Conservation (phyloP, 92 coral and sea anemone species). For the Galaxea fascicularis region DNA sequence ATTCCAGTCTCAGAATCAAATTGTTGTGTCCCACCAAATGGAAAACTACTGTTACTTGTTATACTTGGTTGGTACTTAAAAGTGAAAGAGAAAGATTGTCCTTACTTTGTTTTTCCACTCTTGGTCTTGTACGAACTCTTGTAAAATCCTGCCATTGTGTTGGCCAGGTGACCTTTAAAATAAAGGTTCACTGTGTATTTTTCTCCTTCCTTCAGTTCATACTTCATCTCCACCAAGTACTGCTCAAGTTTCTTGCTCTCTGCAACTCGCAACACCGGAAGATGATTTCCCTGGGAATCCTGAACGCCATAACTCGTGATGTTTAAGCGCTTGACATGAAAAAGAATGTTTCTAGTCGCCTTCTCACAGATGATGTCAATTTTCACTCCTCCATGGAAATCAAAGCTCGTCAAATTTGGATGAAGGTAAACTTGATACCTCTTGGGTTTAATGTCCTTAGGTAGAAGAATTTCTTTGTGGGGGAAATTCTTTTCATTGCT, state of each 20-base stretch:
- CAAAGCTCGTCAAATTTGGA: constrained; percentile 72
- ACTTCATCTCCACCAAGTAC: constrained; percentile 75
- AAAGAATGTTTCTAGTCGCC: constrained; percentile 73
- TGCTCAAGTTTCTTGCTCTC: constrained; percentile 83
- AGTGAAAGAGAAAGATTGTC: not conserved
- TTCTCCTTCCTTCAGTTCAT: constrained; percentile 62
- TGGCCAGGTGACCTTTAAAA: constrained; percentile 76
- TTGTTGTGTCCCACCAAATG: too few species aligned
- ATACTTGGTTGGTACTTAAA: not conserved
- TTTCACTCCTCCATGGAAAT: constrained; percentile 77
- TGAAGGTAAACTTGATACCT: constrained; percentile 82
- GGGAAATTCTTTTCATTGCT: constrained; percentile 67
- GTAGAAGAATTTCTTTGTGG: constrained; percentile 72
- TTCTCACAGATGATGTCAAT: constrained; percentile 70
- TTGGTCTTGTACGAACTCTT: constrained; percentile 95
- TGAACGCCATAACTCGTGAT: constrained; percentile 69
- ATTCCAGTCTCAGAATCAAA: too few species aligned
- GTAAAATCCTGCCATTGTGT: constrained; percentile 96
- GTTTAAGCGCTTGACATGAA: constrained; percentile 73
- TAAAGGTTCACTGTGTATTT: constrained; percentile 74
- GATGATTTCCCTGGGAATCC: constrained; percentile 60
- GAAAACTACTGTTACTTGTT: too few species aligned
- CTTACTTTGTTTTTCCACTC: constrained; percentile 85
- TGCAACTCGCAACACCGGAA: constrained; percentile 64
- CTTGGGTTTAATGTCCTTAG: constrained; percentile 77